Percentiles rank a stretch among this genome's conserved stretches.
phyloP scores from a whole-genome alignment of 2,113 vertebrate species.

The Heptranchias perlo region DNA sequence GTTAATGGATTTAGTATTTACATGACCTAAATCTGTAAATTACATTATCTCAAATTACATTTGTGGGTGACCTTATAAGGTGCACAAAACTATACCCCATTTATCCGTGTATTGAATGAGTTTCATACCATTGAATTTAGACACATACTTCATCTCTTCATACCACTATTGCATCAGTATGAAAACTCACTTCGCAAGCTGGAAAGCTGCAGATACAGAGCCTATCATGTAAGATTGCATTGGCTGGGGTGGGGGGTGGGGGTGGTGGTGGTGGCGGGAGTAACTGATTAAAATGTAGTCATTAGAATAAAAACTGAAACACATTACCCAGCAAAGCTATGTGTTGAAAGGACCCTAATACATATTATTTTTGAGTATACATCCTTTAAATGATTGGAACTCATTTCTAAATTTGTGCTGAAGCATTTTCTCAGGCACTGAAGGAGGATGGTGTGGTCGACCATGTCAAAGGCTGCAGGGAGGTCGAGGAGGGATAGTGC shows the following conservation, averaged over 20 bases:
- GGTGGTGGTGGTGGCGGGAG: too few relatives aligned
- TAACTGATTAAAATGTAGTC: too few relatives aligned
- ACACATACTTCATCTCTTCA: neutral
- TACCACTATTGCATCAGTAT: neutral
- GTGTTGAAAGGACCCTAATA: too few relatives aligned
- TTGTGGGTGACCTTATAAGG: neutral
- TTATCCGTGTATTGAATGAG: neutral
- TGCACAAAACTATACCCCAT: neutral
- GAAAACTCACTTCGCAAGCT: neutral
- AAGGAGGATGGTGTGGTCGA: neutral
- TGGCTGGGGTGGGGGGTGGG: too few relatives aligned
- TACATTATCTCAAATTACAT: slow-evolving; percentile 1
- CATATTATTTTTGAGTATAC: too few relatives aligned
- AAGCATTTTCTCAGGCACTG: too few relatives aligned
- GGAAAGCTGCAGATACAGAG: neutral
- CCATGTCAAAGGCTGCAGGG: neutral
- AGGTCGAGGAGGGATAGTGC: neutral
- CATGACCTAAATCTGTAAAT: neutral
- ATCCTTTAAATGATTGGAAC: too few relatives aligned
- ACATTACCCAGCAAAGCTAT: too few relatives aligned
- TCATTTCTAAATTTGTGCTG: too few relatives aligned
- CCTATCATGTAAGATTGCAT: too few relatives aligned
- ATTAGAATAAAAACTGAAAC: too few relatives aligned
- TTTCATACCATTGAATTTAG: neutral
- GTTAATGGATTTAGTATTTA: slow-evolving; percentile 57